Evolutionary conservation across 2,113 vertebrate genomes (phyloP).

Genomic region (Catharus fuscescens): DNA sequence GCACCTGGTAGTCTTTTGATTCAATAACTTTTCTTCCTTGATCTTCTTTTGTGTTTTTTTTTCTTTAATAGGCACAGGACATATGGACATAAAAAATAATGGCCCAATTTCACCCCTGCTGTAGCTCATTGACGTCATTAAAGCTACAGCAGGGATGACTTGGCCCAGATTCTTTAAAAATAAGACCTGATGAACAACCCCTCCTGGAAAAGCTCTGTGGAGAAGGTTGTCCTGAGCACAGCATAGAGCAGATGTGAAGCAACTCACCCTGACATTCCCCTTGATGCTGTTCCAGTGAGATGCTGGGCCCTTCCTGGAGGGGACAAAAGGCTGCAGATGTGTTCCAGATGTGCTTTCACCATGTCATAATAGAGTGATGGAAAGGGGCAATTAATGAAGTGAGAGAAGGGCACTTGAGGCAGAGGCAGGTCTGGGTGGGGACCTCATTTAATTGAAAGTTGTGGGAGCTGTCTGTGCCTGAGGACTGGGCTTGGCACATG

Average conservation of each 20-base stretch:
- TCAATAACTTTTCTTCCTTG: constrained; percentile 46
- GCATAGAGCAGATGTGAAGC: neutral
- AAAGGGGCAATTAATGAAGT: neutral
- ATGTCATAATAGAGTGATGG: neutral
- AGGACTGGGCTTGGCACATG: neutral
- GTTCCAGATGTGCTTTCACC: neutral
- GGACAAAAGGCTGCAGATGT: neutral
- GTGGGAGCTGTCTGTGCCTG: neutral
- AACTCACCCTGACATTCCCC: neutral
- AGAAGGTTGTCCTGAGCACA: constrained; percentile 36
- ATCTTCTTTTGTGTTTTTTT: constrained; percentile 21
- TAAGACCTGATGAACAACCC: constrained; percentile 56
- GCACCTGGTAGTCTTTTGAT: neutral
- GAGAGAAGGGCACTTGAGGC: neutral
- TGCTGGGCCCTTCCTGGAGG: neutral
- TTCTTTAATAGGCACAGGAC: constrained; percentile 52
- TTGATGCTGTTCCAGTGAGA: neutral
- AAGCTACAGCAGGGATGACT: constrained; percentile 69
- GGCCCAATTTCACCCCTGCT: constrained; percentile 67
- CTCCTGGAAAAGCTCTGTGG: constrained; percentile 42
- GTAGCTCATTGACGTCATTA: constrained; percentile 67
- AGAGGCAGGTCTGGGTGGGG: neutral
- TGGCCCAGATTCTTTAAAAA: constrained; percentile 71
- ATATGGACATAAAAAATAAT: constrained; percentile 66
- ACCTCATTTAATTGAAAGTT: neutral